phyloP scores from a whole-genome alignment of 2,888 invertebrate species.

The Phragmatobia fuliginosa region DNA sequence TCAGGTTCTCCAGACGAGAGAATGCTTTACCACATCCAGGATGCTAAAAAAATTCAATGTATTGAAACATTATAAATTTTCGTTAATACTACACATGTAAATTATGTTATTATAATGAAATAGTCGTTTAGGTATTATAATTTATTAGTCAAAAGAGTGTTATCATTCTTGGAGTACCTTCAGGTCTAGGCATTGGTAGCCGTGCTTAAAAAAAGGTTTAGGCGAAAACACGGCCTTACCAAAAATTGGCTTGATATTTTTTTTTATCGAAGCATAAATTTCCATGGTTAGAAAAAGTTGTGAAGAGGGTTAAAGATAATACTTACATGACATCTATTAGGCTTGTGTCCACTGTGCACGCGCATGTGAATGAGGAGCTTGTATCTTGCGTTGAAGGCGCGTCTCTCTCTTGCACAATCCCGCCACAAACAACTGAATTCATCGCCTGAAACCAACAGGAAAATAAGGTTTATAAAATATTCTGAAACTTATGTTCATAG shows the following conservation, averaged over 20 bases:
- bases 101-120: no score
- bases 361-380: slow-evolving; percentile 98
- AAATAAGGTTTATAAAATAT: neutral
- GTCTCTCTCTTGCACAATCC: slow-evolving; percentile 94
- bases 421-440: slow-evolving; percentile 98
- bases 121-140: no score
- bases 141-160: no score
- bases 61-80: neutral
- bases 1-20: slow-evolving; percentile 98
- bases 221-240: no score
- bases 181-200: no score
- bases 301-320: neutral
- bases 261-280: no score
- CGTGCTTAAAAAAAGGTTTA: no score
- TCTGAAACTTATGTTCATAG: no score
- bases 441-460: slow-evolving; percentile 84
- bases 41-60: slow-evolving; percentile 88
- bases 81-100: no score
- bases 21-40: slow-evolving; percentile 98
- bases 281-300: no score
- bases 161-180: no score
- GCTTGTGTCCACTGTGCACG: slow-evolving; percentile 99
- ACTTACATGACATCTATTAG: slow-evolving; percentile 98
- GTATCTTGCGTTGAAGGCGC: slow-evolving; percentile 99
- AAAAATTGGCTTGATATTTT: no score